A percentile compares a stretch with the other conserved stretches of the same genome.
phyloP scores from a whole-genome alignment of 2,888 invertebrate genomes.

The Stictocephala bisonia region DNA sequence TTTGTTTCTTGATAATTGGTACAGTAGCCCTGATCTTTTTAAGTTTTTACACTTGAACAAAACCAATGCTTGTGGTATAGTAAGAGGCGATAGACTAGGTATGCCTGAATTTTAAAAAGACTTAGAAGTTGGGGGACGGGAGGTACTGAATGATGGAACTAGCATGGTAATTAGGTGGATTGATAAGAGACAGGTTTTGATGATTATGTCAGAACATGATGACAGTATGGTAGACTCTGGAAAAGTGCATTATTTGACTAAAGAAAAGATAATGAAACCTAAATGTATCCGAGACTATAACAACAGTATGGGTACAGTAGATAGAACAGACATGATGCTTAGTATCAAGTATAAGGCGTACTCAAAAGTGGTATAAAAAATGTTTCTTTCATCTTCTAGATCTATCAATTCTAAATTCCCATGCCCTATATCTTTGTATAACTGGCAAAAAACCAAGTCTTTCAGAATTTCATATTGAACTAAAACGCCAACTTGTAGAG shows the following conservation, averaged over 20 bases:
- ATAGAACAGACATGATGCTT: slow-evolving; percentile 16
- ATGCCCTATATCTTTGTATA: slow-evolving; percentile 5
- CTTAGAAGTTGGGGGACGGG: slow-evolving; percentile 37
- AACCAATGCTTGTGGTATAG: slow-evolving; percentile 45
- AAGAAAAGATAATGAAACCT: slow-evolving; percentile 28
- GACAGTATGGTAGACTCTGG: slow-evolving; percentile 25
- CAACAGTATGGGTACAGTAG: slow-evolving; percentile 37
- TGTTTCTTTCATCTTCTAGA: slow-evolving; percentile 40
- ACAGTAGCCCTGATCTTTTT: slow-evolving; percentile 49
- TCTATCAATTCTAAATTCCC: slow-evolving; percentile 6
- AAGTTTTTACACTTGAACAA: slow-evolving; percentile 41
- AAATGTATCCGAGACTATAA: slow-evolving; percentile 22
- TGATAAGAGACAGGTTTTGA: slow-evolving; percentile 45
- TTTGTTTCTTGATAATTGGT: slow-evolving; percentile 52
- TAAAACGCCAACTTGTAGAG: slow-evolving; percentile 29
- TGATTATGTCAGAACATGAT: slow-evolving; percentile 44
- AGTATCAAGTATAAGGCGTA: slow-evolving; percentile 27
- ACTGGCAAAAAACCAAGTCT: slow-evolving; percentile 39
- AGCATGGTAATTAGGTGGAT: slow-evolving; percentile 40
- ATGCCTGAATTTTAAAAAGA: slow-evolving; percentile 27
- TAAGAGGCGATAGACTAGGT: slow-evolving; percentile 24
- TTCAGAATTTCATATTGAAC: slow-evolving; percentile 16
- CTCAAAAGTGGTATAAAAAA: slow-evolving; percentile 32
- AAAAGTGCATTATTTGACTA: slow-evolving; percentile 19
- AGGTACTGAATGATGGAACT: slow-evolving; percentile 42